Evolutionary conservation across 2,113 vertebrate species (phyloP), one percentile per base, ranked within the genome.

Genomic region (Triplophysa dalaica): DNA sequence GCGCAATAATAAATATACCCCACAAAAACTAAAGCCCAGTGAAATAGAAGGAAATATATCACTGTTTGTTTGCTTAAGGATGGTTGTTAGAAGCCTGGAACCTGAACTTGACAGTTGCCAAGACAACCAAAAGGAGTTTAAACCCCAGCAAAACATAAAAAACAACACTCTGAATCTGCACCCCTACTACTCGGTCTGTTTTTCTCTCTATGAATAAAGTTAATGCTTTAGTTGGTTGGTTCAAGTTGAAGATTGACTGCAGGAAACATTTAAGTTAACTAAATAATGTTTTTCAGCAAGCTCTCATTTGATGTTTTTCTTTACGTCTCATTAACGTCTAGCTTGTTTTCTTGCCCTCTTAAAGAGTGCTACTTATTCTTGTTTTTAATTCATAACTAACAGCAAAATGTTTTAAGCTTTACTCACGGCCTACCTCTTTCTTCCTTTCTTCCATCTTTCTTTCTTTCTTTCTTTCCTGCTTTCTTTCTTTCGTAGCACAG

Each of bases 171-270:
- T 5, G 17, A 8, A 21, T 66, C 29, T 45, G 24, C 65, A 68
- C n/a, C 45, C 65, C 65, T 21, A 26, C n/a, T 8, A 8, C 68
- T 41, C 0, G 13, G 21, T 62, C 11, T 62, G 17, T 29, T 16
- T 62, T 29, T 48, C n/a, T 78, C 9, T 70, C 17, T 21, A 26
- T 22, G 54, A 45, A 29, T 38, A 60, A 67, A 43, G 21, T 75
- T 2, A 73, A 67, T 41, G 24, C 43, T 68, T 67, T 54, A 41
- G 58, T 21, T 29, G 33, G 14, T 82, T 78, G 58, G 48, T 41
- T 8, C 70, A 65, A 50, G 50, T 6, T 54, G 68, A 65, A 78
- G 77, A 86, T 84, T 84, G 75, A 87, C 81, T 50, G 79, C 41
- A 48, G 41, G 70, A 82, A 60, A 45, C 14, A 67, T 78, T 70